Conservation (phyloP, 1,140 invertebrate species). For the Bombus confusus region DNA sequence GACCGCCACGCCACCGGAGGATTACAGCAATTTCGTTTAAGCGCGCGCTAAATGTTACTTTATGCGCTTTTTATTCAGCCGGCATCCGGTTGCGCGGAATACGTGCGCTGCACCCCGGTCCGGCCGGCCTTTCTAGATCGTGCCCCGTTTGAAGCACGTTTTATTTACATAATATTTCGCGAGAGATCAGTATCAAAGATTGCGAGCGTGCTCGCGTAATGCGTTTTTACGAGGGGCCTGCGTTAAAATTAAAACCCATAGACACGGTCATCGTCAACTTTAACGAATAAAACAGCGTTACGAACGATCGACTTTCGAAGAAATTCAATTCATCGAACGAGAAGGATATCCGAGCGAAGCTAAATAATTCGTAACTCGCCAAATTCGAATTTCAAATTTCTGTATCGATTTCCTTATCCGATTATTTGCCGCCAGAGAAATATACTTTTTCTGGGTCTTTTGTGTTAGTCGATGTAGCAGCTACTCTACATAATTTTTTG, state of each 20-base stretch:
- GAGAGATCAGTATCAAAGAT: slow-evolving; percentile 70
- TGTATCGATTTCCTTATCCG: neutral
- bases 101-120: neutral
- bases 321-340: neutral
- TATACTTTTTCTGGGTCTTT: neutral
- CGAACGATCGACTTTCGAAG: neutral
- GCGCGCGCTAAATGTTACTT: slow-evolving; percentile 79
- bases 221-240: too few relatives aligned
- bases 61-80: slow-evolving; percentile 72
- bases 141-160: slow-evolving; percentile 64
- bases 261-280: neutral
- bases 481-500: slow-evolving; percentile 47
- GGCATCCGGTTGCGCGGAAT: slow-evolving; percentile 47
- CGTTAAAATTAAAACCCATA: slow-evolving; percentile 25
- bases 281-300: too few relatives aligned
- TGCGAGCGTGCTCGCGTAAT: slow-evolving; percentile 26
- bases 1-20: slow-evolving; percentile 52
- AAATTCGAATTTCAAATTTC: too few relatives aligned
- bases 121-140: slow-evolving; percentile 42
- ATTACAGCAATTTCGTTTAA: slow-evolving; percentile 81
- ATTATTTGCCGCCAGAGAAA: neutral
- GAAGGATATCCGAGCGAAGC: too few relatives aligned
- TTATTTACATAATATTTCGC: slow-evolving; percentile 79
- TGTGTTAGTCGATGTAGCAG: neutral
- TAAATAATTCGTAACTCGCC: too few relatives aligned